Base-by-base conservation (phyloP, 2,888 invertebrate genomes). In the Rhagophthalmus giganteus region DNA sequence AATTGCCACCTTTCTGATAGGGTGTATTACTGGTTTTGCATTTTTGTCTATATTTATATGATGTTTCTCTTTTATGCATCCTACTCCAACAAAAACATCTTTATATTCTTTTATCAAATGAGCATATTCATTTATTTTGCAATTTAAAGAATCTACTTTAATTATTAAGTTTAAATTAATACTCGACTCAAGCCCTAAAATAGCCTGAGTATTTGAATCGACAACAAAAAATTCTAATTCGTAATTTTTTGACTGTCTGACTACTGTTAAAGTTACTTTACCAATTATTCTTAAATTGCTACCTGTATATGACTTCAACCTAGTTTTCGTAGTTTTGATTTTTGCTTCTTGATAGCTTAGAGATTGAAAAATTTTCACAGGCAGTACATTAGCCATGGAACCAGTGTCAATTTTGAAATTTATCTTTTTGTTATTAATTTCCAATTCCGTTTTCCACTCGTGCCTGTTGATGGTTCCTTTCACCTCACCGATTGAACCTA, bases 11-110 rank as follows among this genome's bases (percentile, higher is more conserved):
- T 53, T 60, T 35, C 54, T 34, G n/a, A 42, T 33, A 44, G 45
- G 41, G 9, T 40, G 38, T 4, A 44, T 30, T 2, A 50, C 46
- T 16, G 53, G 53, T 11, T 35, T 20, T 6, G 40, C 54, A 47
- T 54, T 34, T n/a, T 59, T 44, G 33, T 56, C 50, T 8, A 64
- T 7, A 48, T 56, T 51, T 12, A 63, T 63, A 2, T 57, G 40
- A 40, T 62, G 60, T 33, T 53, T 51, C 38, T 57, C 30, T n/a
- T 33, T 34, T 8, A 65, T 32, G 28, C 52, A 54, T 8, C 58
- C 61, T 2, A 55, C 42, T 5, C 56, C 59, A n/a, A 38, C n/a
- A 58, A 65, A 59, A 4, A 54, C 30, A 10, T 54, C 52, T 15
- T 46, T 40, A 30, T 42, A 47, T 15, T 38, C 12, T 13, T 38